Evolutionary conservation across 2,113 vertebrate genomes (phyloP), one percentile per base, ranked within the genome.

Genomic region (Esox niger): DNA sequence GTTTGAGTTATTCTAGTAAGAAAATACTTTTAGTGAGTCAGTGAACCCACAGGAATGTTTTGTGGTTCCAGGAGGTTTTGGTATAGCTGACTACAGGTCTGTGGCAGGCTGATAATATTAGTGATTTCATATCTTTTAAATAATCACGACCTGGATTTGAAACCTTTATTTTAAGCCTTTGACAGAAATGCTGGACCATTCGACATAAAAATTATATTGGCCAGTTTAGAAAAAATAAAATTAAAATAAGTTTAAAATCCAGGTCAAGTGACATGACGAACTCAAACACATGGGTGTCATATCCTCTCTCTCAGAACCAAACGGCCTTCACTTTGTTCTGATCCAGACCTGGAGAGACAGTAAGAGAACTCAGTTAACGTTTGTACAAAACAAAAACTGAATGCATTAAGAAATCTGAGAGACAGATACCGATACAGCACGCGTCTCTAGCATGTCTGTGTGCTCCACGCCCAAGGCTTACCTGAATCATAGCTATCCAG

Each of bases 401-500:
- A 29, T 5, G 6, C 21, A 43, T 9, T 5, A 6, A 17, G 38
- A 47, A 11, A 46, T 21, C 8, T 23, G 7, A 46, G n/a, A 58
- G 17, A 47, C 32, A 38, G 2, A n/a, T n/a, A n/a, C n/a, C n/a
- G 5, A 30, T 21, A 10, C 13, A 29, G 54, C 8, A 29, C 8
- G 47, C 8, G 20, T n/a, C n/a, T n/a, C n/a, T n/a, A n/a, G 64
- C 26, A 27, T 52, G 32, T 49, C 15, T 47, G 33, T 47, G 62
- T 47, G n/a, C 13, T 5, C 38, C 11, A 26, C 2, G 43, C 57
- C 31, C 15, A 15, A 17, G 38, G 7, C 91, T 87, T 85, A 97
- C 96, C 95, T 94, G 95, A 55, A 26, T 99, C 95, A 65, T 95
- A 95, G n/a, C 94, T 91, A 83, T 98, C 96, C 86, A 98, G 86